Evolutionary conservation across 2,113 vertebrate genomes (phyloP).

Genomic region (Thalassarche chlororhynchos): DNA sequence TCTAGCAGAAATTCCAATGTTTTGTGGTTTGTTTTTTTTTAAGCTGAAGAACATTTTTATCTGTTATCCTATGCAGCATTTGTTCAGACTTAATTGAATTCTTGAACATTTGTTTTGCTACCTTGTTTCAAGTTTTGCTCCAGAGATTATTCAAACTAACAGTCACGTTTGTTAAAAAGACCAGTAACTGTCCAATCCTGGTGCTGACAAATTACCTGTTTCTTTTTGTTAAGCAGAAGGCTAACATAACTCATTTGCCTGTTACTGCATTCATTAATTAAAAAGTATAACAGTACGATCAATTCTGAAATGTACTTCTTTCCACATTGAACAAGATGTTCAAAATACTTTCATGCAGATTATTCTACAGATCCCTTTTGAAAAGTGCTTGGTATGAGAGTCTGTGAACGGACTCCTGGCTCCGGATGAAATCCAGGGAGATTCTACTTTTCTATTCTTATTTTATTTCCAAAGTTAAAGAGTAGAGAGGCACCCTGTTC

Average conservation of each 20-base stretch:
- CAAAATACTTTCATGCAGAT: neutral
- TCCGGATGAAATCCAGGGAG: neutral
- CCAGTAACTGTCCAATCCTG: neutral
- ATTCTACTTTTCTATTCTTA: neutral
- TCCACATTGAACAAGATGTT: neutral
- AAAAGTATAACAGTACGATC: fast-evolving
- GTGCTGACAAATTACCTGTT: neutral
- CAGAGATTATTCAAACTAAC: neutral
- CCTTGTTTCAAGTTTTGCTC: neutral
- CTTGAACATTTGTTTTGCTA: neutral
- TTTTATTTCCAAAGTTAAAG: neutral
- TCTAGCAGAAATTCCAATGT: neutral
- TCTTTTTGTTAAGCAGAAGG: neutral
- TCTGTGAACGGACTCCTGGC: neutral
- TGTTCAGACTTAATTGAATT: neutral
- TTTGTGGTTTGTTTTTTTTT: neutral
- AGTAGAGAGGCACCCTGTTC: neutral
- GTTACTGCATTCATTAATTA: neutral
- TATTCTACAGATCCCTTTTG: neutral
- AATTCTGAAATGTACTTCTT: neutral
- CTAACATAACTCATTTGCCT: neutral
- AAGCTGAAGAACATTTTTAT: neutral
- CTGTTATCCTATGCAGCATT: neutral
- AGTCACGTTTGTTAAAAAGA: neutral
- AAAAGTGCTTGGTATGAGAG: neutral